These are phyloP conservation scores for Melanotaenia duboulayi DNA, from an alignment of 2,113 vertebrate species.

Conservation along the genomic window DNA sequence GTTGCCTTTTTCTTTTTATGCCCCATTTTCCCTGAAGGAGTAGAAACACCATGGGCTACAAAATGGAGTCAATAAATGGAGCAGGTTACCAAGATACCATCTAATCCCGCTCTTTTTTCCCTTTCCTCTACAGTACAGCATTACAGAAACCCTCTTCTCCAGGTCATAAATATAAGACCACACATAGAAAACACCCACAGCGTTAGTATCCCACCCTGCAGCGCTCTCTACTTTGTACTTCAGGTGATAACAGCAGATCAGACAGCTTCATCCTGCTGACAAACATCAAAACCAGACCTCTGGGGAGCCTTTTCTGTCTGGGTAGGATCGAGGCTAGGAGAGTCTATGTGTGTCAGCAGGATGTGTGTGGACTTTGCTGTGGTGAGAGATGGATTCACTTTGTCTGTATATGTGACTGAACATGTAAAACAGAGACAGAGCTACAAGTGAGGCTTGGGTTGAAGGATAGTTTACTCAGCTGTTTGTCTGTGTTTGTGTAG, in stretches of 20 bases:
- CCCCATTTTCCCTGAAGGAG: slow-evolving; percentile 15
- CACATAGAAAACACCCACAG: slow-evolving; percentile 4
- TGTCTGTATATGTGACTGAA: slow-evolving; percentile 1
- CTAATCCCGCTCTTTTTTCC: slow-evolving; percentile 12
- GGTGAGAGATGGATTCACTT: slow-evolving; percentile 39
- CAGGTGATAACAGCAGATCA: slow-evolving; percentile 41
- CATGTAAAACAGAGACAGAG: slow-evolving; percentile 12
- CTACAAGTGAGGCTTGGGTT: slow-evolving; percentile 9
- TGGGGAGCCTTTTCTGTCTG: slow-evolving; percentile 22
- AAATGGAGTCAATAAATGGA: slow-evolving; percentile 55
- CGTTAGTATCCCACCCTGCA: slow-evolving; percentile 15
- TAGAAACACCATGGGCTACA: slow-evolving; percentile 21
- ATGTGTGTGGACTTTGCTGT: slow-evolving; percentile 1
- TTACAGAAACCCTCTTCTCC: background rate
- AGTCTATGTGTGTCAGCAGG: slow-evolving; percentile 35
- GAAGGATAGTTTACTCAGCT: slow-evolving; percentile 54
- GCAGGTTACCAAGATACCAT: slow-evolving; percentile 53
- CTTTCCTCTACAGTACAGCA: background rate
- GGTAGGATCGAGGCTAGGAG: slow-evolving; percentile 1
- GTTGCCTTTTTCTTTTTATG: background rate
- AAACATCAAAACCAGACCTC: slow-evolving; percentile 12
- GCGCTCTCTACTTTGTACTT: slow-evolving; percentile 27
- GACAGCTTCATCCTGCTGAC: slow-evolving; percentile 39
- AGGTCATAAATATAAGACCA: slow-evolving; percentile 16
- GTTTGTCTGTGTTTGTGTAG: slow-evolving; percentile 30